A percentile compares a stretch with the other conserved stretches of the same genome.
Conservation (phyloP, 2,888 invertebrate species). For the Parochlus steinenii region DNA sequence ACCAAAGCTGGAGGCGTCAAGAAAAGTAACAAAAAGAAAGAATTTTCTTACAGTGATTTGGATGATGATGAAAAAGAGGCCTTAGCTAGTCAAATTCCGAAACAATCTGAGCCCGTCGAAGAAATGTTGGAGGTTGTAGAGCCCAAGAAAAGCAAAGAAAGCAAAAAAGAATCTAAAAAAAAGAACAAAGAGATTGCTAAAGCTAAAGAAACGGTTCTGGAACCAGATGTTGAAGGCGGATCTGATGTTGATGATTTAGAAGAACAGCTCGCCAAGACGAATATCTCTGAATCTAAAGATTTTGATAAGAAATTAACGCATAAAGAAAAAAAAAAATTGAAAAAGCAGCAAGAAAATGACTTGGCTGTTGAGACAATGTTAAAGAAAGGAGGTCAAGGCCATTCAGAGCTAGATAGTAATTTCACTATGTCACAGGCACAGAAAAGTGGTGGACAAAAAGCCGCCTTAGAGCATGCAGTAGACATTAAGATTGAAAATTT, state of each 20-base stretch:
- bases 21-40: constrained; percentile 16
- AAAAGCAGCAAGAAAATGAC: constrained; percentile 78
- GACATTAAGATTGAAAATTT: constrained; percentile 99
- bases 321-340: constrained; percentile 81
- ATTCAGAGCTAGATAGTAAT: constrained; percentile 79
- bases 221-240: constrained; percentile 13
- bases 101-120: constrained; percentile 17
- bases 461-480: constrained; percentile 77
- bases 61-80: constrained; percentile 24
- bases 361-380: constrained; percentile 71
- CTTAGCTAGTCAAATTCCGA: constrained; percentile 10
- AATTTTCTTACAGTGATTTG: constrained; percentile 15
- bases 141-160: constrained; percentile 11
- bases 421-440: constrained; percentile 83
- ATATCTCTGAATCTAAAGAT: constrained; percentile 16
- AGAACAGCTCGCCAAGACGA: constrained; percentile 15
- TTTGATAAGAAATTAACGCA: constrained; percentile 66
- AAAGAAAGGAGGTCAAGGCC: constrained; percentile 76
- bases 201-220: constrained; percentile 15
- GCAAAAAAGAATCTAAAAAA: constrained; percentile 14
- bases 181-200: constrained; percentile 13
- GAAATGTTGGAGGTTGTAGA: constrained; percentile 21
- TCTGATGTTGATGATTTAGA: constrained; percentile 14
- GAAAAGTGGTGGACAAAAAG: constrained; percentile 57
- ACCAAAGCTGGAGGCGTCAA: constrained; percentile 12